Conservation (phyloP, 92 coral and sea anemone genomes). For the Parazoanthus atlanticus region DNA sequence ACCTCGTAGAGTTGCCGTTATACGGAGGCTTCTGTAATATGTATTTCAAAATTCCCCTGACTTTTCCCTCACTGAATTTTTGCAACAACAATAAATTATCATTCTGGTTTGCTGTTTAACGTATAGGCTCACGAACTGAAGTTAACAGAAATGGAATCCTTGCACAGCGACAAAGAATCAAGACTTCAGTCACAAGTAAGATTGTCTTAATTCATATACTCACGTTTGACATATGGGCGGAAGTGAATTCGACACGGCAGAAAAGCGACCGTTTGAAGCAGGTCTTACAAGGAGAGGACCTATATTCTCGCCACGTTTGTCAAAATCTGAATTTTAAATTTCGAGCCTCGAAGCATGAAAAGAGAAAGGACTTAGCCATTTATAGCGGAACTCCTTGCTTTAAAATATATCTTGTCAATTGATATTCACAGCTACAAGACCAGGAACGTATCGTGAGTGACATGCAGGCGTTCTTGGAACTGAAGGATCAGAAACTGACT, state of each 20-base stretch:
- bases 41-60: neutral
- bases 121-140: constrained; percentile 70
- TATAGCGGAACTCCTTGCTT: no score
- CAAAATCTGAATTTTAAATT: no score
- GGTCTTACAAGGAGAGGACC: no score
- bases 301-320: no score
- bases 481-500: constrained; percentile 73
- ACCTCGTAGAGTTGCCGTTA: no score
- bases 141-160: constrained; percentile 62
- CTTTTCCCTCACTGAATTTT: neutral
- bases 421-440: constrained; percentile 56
- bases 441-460: constrained; percentile 58
- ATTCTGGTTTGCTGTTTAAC: neutral
- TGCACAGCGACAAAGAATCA: constrained; percentile 58
- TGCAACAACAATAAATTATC: neutral
- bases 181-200: constrained; percentile 47
- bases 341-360: no score
- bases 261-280: no score
- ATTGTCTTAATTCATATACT: neutral
- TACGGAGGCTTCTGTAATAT: no score
- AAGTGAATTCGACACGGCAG: no score
- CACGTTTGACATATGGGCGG: neutral
- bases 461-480: constrained; percentile 70
- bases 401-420: no score
- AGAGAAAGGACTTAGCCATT: no score